These are phyloP conservation scores for Nephrotoma guestfalica DNA, from an alignment of 2,888 invertebrate genomes.

Conservation along the genomic window DNA sequence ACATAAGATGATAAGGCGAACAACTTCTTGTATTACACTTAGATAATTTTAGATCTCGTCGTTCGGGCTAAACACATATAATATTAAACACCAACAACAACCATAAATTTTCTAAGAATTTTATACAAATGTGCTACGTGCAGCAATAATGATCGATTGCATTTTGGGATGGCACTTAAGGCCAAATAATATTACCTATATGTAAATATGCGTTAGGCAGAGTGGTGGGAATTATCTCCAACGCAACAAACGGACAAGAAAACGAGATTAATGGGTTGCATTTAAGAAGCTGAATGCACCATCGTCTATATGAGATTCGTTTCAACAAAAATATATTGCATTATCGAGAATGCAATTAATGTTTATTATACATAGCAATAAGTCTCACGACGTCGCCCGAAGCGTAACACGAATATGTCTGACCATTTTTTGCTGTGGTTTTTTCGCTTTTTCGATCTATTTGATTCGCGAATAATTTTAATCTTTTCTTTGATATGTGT, in stretches of 20 bases:
- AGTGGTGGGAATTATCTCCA: neutral
- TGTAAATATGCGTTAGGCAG: neutral
- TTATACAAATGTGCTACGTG: neutral
- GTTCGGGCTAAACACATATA: neutral
- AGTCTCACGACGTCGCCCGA: neutral
- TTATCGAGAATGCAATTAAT: neutral
- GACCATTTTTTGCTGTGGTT: neutral
- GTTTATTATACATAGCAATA: neutral
- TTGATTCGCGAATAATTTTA: neutral
- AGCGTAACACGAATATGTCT: neutral
- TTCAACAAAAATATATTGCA: neutral
- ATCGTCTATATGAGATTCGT: neutral
- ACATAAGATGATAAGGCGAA: neutral
- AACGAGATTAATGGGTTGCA: neutral
- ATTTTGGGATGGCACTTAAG: neutral
- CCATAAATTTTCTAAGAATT: neutral
- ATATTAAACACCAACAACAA: neutral
- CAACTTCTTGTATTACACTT: neutral
- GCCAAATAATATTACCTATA: neutral
- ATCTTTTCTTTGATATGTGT: neutral
- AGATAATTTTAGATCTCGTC: neutral
- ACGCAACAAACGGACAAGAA: neutral
- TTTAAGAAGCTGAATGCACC: neutral
- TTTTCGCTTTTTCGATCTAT: neutral
- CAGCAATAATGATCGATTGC: neutral